Evolutionary conservation across 2,113 vertebrate species (phyloP).

Genomic region (Phoenicopterus ruber): DNA sequence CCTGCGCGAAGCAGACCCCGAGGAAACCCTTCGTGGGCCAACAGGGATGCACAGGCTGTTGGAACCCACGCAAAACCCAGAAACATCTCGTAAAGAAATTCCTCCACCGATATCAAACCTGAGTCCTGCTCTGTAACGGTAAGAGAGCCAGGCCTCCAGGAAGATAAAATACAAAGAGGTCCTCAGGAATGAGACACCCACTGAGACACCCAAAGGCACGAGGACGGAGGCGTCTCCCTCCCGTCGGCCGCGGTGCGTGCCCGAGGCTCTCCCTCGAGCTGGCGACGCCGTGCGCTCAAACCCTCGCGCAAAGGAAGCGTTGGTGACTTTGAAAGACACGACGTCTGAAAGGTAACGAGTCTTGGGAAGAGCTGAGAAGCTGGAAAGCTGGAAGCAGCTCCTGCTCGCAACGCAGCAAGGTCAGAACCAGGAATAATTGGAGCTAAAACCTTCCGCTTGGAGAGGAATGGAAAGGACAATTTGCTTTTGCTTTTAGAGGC

Average conservation of each 20-base stretch:
- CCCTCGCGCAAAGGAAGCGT: not conserved
- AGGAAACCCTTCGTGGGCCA: not conserved
- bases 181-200: not conserved
- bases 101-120: rapidly evolving
- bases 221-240: not conserved
- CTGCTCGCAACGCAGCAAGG: not conserved
- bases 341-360: not conserved
- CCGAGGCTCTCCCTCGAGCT: not conserved
- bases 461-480: not conserved
- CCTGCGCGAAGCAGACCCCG: not conserved
- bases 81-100: not conserved
- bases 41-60: not conserved
- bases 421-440: not conserved
- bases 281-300: not conserved
- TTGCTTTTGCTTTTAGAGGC: not conserved
- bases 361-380: not conserved
- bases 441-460: not conserved
- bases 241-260: rapidly evolving
- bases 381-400: not conserved
- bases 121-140: not conserved
- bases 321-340: not conserved
- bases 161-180: not conserved
- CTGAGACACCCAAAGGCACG: not conserved
- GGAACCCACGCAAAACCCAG: rapidly evolving
- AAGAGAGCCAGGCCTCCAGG: not conserved